phyloP scores from a whole-genome alignment of 2,113 vertebrate genomes.

The Ophiodon elongatus region DNA sequence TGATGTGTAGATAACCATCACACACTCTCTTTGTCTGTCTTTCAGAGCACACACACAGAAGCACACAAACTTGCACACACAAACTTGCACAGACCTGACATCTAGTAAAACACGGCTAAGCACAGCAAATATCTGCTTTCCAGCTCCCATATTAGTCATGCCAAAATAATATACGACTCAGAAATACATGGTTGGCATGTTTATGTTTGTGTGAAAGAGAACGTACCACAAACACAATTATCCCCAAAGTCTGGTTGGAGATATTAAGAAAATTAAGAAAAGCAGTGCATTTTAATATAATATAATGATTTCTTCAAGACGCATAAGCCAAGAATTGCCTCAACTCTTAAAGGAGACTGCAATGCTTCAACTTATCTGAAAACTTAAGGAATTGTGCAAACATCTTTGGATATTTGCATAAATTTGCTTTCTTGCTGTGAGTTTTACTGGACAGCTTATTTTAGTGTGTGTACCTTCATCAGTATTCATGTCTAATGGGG shows the following conservation, averaged over 20 bases:
- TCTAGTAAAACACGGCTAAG: constrained; percentile 27
- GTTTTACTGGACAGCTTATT: neutral
- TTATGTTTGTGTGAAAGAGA: neutral
- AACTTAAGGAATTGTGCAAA: neutral
- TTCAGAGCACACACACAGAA: constrained; percentile 23
- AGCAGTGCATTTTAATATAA: too few relatives aligned
- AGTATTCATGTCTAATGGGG: neutral
- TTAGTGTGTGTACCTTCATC: neutral
- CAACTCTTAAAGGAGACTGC: neutral
- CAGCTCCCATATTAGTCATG: constrained; percentile 17
- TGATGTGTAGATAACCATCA: constrained; percentile 41
- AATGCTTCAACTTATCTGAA: neutral
- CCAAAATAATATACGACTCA: neutral
- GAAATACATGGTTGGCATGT: constrained; percentile 4
- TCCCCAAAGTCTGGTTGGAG: too few relatives aligned
- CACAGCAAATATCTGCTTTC: constrained; percentile 35
- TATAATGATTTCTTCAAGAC: too few relatives aligned
- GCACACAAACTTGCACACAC: constrained; percentile 47
- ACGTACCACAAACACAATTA: too few relatives aligned
- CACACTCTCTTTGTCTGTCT: constrained; percentile 1
- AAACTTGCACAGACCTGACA: constrained; percentile 53
- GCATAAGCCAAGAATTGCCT: neutral
- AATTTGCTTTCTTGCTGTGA: neutral
- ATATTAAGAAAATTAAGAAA: too few relatives aligned
- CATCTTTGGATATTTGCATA: neutral